phyloP scores from a whole-genome alignment of 2,797 vertebrate genomes.

The Tenualosa ilisha region DNA sequence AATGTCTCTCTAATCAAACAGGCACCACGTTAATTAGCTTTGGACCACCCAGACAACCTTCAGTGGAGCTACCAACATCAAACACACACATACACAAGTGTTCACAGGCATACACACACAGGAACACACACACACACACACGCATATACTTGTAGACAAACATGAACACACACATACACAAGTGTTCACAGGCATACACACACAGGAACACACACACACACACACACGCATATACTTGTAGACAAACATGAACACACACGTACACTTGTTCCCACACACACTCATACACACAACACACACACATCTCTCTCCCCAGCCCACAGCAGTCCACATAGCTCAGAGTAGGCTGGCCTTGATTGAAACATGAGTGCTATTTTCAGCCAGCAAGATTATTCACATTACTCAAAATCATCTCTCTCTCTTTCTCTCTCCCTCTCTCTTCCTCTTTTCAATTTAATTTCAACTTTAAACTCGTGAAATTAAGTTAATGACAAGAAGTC shows the following conservation, averaged over 20 bases:
- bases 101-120: neutral
- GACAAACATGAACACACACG: neutral
- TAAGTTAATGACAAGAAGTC: too few species aligned
- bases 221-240: neutral
- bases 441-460: neutral
- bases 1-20: conserved; percentile 62
- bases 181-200: neutral
- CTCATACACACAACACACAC: neutral
- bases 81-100: neutral
- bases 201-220: neutral
- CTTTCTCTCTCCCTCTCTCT: conserved; percentile 40
- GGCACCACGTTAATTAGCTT: conserved; percentile 66
- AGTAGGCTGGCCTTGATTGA: conserved; percentile 48
- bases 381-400: conserved; percentile 32
- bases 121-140: too few species aligned
- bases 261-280: neutral
- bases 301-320: neutral
- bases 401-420: conserved; percentile 2
- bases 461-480: too few species aligned
- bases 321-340: neutral
- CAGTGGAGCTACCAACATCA: neutral
- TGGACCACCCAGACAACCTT: neutral
- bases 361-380: conserved; percentile 50
- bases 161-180: neutral
- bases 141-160: neutral